Percentiles rank a stretch among this genome's conserved stretches.
Evolutionary conservation across 1,140 invertebrate species (phyloP).

Genomic region (Glossosoma conforme): DNA sequence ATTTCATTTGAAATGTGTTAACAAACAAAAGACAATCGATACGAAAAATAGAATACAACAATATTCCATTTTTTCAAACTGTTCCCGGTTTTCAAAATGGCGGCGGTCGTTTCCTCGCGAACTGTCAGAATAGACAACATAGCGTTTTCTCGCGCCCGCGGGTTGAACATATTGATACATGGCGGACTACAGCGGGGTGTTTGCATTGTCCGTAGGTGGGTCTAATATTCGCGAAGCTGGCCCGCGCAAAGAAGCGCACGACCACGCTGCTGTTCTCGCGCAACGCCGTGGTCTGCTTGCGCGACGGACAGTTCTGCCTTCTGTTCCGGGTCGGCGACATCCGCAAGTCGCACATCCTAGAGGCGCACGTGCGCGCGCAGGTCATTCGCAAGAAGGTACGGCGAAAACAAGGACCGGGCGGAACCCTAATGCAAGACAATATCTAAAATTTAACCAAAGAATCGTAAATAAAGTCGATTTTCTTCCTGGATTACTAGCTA

Average conservation of each 20-base stretch:
- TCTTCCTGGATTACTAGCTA: too few species aligned
- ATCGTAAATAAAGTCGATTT: too few species aligned
- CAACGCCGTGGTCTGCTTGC: constrained; percentile 48
- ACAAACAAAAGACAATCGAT: too few species aligned
- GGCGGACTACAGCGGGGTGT: constrained; percentile 3
- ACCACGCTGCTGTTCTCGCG: constrained; percentile 49
- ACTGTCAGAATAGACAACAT: too few species aligned
- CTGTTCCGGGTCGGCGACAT: constrained; percentile 52
- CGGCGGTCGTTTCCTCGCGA: constrained; percentile 13
- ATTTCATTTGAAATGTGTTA: too few species aligned
- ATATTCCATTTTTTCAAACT: too few species aligned
- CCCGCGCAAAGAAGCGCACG: constrained; percentile 50
- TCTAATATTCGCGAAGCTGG: constrained; percentile 53
- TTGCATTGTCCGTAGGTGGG: constrained; percentile 49
- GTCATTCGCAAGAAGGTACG: constrained; percentile 50
- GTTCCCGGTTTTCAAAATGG: too few species aligned
- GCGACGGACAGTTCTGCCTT: constrained; percentile 50
- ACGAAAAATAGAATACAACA: too few species aligned
- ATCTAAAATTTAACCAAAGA: too few species aligned
- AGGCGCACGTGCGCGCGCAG: constrained; percentile 50
- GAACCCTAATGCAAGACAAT: too few species aligned
- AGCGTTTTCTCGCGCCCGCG: too few species aligned
- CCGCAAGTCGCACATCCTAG: constrained; percentile 51
- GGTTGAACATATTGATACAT: constrained; percentile 1
- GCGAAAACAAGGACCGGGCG: too few species aligned